Percentiles rank a stretch among this genome's conserved stretches.
Conservation (phyloP, 2,888 invertebrate species). For the Prosopocoilus inquinatus region DNA sequence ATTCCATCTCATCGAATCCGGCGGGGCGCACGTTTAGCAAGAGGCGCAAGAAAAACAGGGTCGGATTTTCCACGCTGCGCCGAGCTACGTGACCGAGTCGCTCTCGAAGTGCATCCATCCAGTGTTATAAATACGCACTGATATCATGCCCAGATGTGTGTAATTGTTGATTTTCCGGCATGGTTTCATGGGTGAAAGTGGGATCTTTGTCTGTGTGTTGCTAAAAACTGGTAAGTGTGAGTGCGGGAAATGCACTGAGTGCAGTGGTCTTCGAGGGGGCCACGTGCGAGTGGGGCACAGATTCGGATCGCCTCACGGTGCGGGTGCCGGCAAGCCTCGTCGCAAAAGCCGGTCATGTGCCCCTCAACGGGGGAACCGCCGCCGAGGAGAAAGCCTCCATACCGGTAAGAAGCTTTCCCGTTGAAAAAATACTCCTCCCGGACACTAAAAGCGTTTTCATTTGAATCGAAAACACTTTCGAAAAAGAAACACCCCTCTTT, state of each 20-base stretch:
- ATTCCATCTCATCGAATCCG: neutral
- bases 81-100: neutral
- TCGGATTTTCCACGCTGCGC: neutral
- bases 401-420: conserved; percentile 40
- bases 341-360: conserved; percentile 52
- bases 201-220: neutral
- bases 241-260: conserved; percentile 42
- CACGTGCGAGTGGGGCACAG: conserved; percentile 48
- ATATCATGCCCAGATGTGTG: neutral
- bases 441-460: no score
- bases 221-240: conserved; percentile 24
- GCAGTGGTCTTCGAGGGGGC: conserved; percentile 41
- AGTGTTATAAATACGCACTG: conserved; percentile 3
- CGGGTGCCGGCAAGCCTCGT: conserved; percentile 52
- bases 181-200: neutral
- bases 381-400: conserved; percentile 52
- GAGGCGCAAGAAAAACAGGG: neutral
- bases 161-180: conserved; percentile 1
- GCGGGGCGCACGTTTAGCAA: neutral
- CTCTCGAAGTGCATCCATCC: neutral
- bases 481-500: no score
- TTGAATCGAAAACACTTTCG: no score
- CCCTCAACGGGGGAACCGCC: conserved; percentile 52
- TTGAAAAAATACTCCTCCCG: no score
- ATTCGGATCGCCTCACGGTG: conserved; percentile 49